phyloP scores from a whole-genome alignment of 2,888 invertebrate genomes.

The Opisthograptis luteolata region DNA sequence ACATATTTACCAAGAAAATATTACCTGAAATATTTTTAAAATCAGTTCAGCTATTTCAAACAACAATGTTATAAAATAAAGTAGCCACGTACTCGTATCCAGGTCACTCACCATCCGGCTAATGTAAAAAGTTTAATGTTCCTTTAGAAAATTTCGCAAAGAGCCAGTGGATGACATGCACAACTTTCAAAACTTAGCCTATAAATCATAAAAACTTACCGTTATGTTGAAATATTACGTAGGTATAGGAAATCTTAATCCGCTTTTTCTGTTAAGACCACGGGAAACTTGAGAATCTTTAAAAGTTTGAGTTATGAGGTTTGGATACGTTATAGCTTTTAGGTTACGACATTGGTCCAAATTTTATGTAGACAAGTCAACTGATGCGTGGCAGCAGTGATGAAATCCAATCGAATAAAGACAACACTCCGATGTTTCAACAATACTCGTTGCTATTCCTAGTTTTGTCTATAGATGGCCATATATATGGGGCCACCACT shows the following conservation, averaged over 20 bases:
- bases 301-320: slow-evolving; percentile 63
- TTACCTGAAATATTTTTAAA: background rate
- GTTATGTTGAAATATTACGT: slow-evolving; percentile 75
- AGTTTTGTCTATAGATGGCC: too few species aligned
- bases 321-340: background rate
- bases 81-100: slow-evolving; percentile 37
- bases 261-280: slow-evolving; percentile 75
- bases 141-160: slow-evolving; percentile 67
- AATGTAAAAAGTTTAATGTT: slow-evolving; percentile 78
- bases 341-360: too few species aligned
- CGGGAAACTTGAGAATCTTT: slow-evolving; percentile 68
- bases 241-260: slow-evolving; percentile 78
- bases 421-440: too few species aligned
- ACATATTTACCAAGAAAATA: background rate
- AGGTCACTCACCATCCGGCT: slow-evolving; percentile 59
- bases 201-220: slow-evolving; percentile 77
- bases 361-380: too few species aligned
- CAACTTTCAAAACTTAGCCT: slow-evolving; percentile 75
- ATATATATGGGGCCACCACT: too few species aligned
- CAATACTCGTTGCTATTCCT: too few species aligned
- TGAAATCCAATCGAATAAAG: too few species aligned
- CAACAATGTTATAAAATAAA: slow-evolving; percentile 3
- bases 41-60: slow-evolving; percentile 1
- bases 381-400: too few species aligned
- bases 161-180: slow-evolving; percentile 78